A percentile compares a stretch with the other conserved stretches of the same genome.
Conservation (phyloP, 2,797 vertebrate species). For the Cyprinella venusta region DNA sequence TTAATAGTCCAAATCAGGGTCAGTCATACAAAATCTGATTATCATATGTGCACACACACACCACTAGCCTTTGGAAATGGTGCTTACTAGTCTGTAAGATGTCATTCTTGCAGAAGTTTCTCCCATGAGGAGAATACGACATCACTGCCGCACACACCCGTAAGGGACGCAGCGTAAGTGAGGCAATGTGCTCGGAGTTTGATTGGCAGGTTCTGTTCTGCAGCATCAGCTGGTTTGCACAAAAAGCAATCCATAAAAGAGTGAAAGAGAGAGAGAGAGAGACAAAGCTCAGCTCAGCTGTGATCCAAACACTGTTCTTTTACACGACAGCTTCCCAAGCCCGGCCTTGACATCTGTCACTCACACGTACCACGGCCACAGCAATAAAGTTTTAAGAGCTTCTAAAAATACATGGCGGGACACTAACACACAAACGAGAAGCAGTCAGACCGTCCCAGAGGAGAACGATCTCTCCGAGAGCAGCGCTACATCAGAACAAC, state of each 20-base stretch:
- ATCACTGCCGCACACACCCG: not conserved
- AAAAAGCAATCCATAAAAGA: not conserved
- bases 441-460: not conserved
- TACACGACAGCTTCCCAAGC: slow-evolving; percentile 30
- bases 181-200: slow-evolving; percentile 1
- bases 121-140: not conserved
- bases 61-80: not conserved
- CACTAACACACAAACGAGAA: slow-evolving; percentile 4
- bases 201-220: slow-evolving; percentile 26
- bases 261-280: slow-evolving; percentile 3
- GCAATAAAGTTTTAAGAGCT: slow-evolving; percentile 1
- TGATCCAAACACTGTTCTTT: not conserved
- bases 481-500: not conserved
- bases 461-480: not conserved
- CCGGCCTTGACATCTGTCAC: slow-evolving; percentile 30
- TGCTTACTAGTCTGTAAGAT: not conserved
- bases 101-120: not conserved
- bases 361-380: slow-evolving; percentile 17
- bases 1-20: slow-evolving; percentile 60
- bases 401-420: not conserved
- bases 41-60: slow-evolving; percentile 32
- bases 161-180: slow-evolving; percentile 24
- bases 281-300: slow-evolving; percentile 9
- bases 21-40: slow-evolving; percentile 63
- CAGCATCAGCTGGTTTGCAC: slow-evolving; percentile 36